A percentile compares a stretch with the other conserved stretches of the same genome.
phyloP scores from a whole-genome alignment of 2,797 vertebrate species.

The Gastrophryne carolinensis region DNA sequence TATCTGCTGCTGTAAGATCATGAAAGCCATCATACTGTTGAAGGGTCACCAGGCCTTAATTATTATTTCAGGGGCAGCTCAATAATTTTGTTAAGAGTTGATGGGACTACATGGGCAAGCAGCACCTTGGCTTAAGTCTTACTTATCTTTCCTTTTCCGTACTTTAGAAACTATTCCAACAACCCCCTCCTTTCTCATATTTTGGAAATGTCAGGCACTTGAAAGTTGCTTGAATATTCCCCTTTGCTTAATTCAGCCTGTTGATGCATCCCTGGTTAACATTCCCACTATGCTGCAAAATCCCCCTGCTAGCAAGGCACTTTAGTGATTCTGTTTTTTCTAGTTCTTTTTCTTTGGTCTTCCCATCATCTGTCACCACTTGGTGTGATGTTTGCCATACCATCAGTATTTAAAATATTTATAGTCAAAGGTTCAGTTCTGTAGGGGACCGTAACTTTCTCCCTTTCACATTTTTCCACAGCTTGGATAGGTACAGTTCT shows the following conservation, averaged over 20 bases:
- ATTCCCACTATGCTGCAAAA: slow-evolving; percentile 59
- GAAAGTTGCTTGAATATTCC: slow-evolving; percentile 53
- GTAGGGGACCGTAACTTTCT: not conserved
- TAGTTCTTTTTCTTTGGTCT: slow-evolving; percentile 32
- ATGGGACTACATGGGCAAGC: slow-evolving; percentile 20
- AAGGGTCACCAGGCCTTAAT: slow-evolving; percentile 50
- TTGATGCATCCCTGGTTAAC: slow-evolving; percentile 44
- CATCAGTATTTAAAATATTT: slow-evolving; percentile 50
- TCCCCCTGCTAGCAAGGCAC: slow-evolving; percentile 67
- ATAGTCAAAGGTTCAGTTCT: slow-evolving; percentile 1
- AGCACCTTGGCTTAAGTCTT: slow-evolving; percentile 24
- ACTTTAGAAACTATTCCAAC: not conserved
- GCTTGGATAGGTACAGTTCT: not conserved
- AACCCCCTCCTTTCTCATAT: not conserved
- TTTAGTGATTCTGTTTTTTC: slow-evolving; percentile 63
- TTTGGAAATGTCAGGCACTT: not conserved
- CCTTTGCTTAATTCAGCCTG: slow-evolving; percentile 61
- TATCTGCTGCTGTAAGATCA: slow-evolving; percentile 32
- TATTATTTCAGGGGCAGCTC: slow-evolving; percentile 41
- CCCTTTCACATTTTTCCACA: not conserved
- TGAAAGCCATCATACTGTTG: slow-evolving; percentile 37
- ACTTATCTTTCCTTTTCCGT: slow-evolving; percentile 50
- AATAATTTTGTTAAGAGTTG: slow-evolving; percentile 1
- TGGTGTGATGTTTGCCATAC: slow-evolving; percentile 32
- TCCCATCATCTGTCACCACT: slow-evolving; percentile 16